phyloP scores from a whole-genome alignment of 2,888 invertebrate genomes.

The Melinaea menophilus region DNA sequence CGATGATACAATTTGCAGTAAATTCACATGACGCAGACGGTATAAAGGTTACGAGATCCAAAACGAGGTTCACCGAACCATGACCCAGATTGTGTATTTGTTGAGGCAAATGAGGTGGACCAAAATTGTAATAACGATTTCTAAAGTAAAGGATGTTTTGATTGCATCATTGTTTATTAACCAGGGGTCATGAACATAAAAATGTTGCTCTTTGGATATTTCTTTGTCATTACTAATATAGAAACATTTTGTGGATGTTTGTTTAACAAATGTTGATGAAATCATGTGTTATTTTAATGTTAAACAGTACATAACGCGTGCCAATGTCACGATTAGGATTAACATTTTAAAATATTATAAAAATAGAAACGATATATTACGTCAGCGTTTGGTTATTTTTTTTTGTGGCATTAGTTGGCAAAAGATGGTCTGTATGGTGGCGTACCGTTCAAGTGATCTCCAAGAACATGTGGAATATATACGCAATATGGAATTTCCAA shows the following conservation, averaged over 20 bases:
- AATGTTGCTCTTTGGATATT: too few relatives aligned
- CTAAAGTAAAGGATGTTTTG: too few relatives aligned
- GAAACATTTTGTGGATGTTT: neutral
- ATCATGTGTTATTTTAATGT: slow-evolving; percentile 5
- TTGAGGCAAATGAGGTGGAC: slow-evolving; percentile 50
- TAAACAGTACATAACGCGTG: slow-evolving; percentile 22
- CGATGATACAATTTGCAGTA: slow-evolving; percentile 29
- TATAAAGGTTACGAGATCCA: slow-evolving; percentile 41
- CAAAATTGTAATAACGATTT: slow-evolving; percentile 4
- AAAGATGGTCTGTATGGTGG: too few relatives aligned
- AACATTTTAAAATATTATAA: slow-evolving; percentile 46
- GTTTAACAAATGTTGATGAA: neutral
- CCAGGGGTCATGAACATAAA: too few relatives aligned
- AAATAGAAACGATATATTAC: slow-evolving; percentile 53
- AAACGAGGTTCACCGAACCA: slow-evolving; percentile 59
- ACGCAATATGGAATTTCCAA: too few relatives aligned
- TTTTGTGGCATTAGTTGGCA: too few relatives aligned
- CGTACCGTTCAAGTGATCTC: too few relatives aligned
- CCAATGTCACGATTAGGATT: slow-evolving; percentile 48
- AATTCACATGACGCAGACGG: slow-evolving; percentile 33
- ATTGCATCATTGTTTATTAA: too few relatives aligned
- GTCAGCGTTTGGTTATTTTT: slow-evolving; percentile 39
- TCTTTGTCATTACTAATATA: too few relatives aligned
- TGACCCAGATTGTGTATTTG: slow-evolving; percentile 69
- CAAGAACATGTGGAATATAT: too few relatives aligned